These are phyloP conservation scores for Dryadula phaetusa DNA, from an alignment of 2,888 invertebrate species.

Conservation along the genomic window DNA sequence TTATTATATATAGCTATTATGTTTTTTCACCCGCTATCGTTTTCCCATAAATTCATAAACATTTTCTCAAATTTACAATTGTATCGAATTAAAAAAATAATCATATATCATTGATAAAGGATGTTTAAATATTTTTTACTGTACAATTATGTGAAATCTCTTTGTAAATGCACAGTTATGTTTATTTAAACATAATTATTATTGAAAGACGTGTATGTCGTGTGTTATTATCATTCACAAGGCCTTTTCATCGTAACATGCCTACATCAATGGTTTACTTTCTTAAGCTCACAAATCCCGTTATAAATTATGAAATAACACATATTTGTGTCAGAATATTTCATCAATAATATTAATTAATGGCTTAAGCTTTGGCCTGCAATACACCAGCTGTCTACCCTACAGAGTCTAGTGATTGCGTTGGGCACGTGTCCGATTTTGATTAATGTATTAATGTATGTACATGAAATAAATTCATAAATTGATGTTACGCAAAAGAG, in stretches of 20 bases:
- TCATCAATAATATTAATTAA: conserved; percentile 23
- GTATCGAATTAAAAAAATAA: too few species aligned
- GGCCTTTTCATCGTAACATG: conserved; percentile 5
- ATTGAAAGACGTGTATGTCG: background rate
- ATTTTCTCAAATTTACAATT: too few species aligned
- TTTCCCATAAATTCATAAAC: too few species aligned
- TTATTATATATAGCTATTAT: too few species aligned
- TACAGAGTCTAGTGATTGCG: conserved; percentile 5
- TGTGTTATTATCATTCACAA: conserved; percentile 7
- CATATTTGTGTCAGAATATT: conserved; percentile 14
- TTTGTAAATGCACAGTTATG: conserved; percentile 9
- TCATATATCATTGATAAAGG: too few species aligned
- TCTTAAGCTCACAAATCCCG: conserved; percentile 1
- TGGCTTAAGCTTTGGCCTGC: conserved; percentile 3
- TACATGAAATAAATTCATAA: conserved; percentile 3
- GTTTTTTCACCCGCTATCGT: too few species aligned
- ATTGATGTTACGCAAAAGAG: conserved; percentile 5
- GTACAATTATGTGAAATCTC: background rate
- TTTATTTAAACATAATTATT: conserved; percentile 10
- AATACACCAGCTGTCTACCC: conserved; percentile 8
- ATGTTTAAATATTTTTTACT: too few species aligned
- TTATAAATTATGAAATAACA: conserved; percentile 20
- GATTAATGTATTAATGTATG: conserved; percentile 11
- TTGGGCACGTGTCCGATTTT: conserved; percentile 7
- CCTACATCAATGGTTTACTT: conserved; percentile 11